Evolutionary conservation across 2,888 invertebrate genomes (phyloP).

Genomic region (Arenicola marina): DNA sequence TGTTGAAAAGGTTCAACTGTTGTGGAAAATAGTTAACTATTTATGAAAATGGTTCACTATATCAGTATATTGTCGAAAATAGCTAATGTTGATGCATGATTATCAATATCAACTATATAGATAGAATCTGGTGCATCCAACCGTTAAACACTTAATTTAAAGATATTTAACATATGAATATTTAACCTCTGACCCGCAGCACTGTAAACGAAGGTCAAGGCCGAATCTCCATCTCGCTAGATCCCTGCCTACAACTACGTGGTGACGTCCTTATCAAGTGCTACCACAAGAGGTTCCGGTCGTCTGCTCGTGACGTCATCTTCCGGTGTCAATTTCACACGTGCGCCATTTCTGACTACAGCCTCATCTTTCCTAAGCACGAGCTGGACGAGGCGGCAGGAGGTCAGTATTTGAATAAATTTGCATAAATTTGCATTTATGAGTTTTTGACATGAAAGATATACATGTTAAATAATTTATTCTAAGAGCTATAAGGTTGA

Average conservation of each 20-base stretch:
- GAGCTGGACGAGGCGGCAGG: slow-evolving; percentile 82
- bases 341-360: slow-evolving; percentile 83
- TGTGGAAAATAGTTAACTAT: too few species aligned
- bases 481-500: too few species aligned
- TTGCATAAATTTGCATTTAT: background rate
- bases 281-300: slow-evolving; percentile 68
- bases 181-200: too few species aligned
- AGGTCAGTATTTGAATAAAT: slow-evolving; percentile 66
- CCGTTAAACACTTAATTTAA: background rate
- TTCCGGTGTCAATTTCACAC: slow-evolving; percentile 93
- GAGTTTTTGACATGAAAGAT: background rate
- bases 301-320: slow-evolving; percentile 69
- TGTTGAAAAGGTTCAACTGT: too few species aligned
- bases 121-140: background rate
- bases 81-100: background rate
- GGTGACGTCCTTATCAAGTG: slow-evolving; percentile 92
- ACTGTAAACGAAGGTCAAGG: slow-evolving; percentile 71
- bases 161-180: background rate
- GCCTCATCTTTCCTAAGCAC: slow-evolving; percentile 81
- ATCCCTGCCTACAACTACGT: slow-evolving; percentile 75
- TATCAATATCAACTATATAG: background rate
- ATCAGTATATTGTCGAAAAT: background rate
- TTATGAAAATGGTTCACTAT: too few species aligned
- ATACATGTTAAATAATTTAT: too few species aligned
- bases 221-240: slow-evolving; percentile 74